Conservation (phyloP, 2,888 invertebrate species). For the Stenodema calcarata region DNA sequence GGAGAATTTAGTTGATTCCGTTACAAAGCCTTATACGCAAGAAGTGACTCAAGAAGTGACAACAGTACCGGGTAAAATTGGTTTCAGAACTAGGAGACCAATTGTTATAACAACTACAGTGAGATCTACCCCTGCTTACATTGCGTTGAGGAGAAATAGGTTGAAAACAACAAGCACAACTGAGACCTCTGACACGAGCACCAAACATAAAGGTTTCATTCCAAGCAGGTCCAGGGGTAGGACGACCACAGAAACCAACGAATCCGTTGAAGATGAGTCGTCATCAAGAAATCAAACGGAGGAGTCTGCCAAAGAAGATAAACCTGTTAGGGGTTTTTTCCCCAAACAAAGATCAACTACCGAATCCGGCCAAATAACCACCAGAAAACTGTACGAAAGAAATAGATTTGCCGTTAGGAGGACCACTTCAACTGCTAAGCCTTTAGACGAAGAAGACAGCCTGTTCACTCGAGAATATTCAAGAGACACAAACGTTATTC, state of each 20-base stretch:
- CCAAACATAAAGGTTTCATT: slow-evolving; percentile 19
- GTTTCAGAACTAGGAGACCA: slow-evolving; percentile 48
- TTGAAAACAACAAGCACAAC: slow-evolving; percentile 55
- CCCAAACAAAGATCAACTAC: slow-evolving; percentile 20
- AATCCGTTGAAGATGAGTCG: neutral
- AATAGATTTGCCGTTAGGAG: slow-evolving; percentile 41
- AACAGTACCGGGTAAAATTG: neutral
- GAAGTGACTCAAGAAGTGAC: neutral
- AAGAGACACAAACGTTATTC: slow-evolving; percentile 50
- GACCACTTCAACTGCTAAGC: slow-evolving; percentile 11
- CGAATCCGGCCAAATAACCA: neutral
- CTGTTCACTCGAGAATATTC: slow-evolving; percentile 44
- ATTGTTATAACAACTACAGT: slow-evolving; percentile 49
- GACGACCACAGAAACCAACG: slow-evolving; percentile 31
- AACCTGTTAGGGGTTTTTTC: slow-evolving; percentile 22
- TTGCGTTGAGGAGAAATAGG: slow-evolving; percentile 46
- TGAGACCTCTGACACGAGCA: slow-evolving; percentile 50
- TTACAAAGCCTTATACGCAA: slow-evolving; percentile 25
- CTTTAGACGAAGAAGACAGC: slow-evolving; percentile 44
- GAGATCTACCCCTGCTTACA: slow-evolving; percentile 48
- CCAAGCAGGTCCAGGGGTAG: slow-evolving; percentile 41
- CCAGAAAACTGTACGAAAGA: neutral
- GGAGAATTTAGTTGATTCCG: slow-evolving; percentile 48
- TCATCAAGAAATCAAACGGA: neutral
- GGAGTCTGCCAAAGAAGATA: slow-evolving; percentile 4